A percentile compares a stretch with the other conserved stretches of the same genome.
These are phyloP conservation scores for Drosophila kanekoi DNA, from an alignment of 2,888 invertebrate genomes.

Conservation along the genomic window DNA sequence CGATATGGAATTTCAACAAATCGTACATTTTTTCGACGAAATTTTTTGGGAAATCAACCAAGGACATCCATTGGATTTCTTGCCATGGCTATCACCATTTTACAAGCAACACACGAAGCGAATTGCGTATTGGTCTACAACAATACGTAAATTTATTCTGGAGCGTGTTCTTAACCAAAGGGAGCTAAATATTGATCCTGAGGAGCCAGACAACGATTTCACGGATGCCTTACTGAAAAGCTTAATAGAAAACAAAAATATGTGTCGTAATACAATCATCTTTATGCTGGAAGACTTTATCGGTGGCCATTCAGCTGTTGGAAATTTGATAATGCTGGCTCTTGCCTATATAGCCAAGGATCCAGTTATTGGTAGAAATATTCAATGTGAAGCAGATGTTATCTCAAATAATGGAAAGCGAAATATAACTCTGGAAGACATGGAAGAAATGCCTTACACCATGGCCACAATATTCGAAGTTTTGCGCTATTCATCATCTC, in stretches of 20 bases:
- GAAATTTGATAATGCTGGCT: slow-evolving; percentile 92
- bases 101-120: slow-evolving; percentile 89
- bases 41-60: slow-evolving; percentile 97
- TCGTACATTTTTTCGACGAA: slow-evolving; percentile 91
- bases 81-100: slow-evolving; percentile 92
- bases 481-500: slow-evolving; percentile 92
- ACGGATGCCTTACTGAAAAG: slow-evolving; percentile 91
- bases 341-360: slow-evolving; percentile 89
- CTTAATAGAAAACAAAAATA: slow-evolving; percentile 87
- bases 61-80: slow-evolving; percentile 93
- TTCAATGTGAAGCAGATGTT: slow-evolving; percentile 89
- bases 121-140: slow-evolving; percentile 89
- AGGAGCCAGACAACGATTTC: slow-evolving; percentile 90
- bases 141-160: slow-evolving; percentile 90
- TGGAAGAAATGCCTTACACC: slow-evolving; percentile 90
- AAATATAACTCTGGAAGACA: slow-evolving; percentile 89
- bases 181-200: slow-evolving; percentile 85
- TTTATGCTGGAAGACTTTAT: slow-evolving; percentile 94
- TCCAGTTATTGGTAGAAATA: slow-evolving; percentile 88
- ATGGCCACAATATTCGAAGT: slow-evolving; percentile 93
- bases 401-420: slow-evolving; percentile 86
- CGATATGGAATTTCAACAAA: slow-evolving; percentile 88
- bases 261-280: slow-evolving; percentile 91
- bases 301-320: slow-evolving; percentile 95
- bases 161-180: slow-evolving; percentile 88